Percentiles rank a stretch among this genome's conserved stretches.
phyloP scores from a whole-genome alignment of 53 echinoderm and acorn worm species.

The Apostichopus leukothele region DNA sequence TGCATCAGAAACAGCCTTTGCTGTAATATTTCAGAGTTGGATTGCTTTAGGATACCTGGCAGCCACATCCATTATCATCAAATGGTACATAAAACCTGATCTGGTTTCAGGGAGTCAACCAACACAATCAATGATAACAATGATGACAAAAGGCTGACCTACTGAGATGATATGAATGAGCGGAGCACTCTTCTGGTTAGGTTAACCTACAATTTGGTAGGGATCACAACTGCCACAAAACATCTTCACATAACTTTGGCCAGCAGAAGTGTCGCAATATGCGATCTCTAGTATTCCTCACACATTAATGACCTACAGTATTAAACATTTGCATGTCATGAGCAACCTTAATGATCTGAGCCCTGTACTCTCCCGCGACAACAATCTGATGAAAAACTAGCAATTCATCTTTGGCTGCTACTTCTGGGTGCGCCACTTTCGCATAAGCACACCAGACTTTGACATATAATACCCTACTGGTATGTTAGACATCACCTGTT shows the following conservation, averaged over 20 bases:
- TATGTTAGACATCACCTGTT: not conserved
- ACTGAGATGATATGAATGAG: conserved; percentile 47
- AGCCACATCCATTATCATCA: conserved; percentile 58
- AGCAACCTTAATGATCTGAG: conserved; percentile 53
- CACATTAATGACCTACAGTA: conserved; percentile 60
- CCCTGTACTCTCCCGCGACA: conserved; percentile 41
- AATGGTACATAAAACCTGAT: conserved; percentile 51
- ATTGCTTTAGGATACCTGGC: conserved; percentile 59
- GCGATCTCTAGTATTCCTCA: conserved; percentile 56
- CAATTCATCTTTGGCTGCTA: conserved; percentile 59
- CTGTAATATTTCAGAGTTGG: conserved; percentile 35
- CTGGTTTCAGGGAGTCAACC: conserved; percentile 50
- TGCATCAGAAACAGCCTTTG: conserved; percentile 42
- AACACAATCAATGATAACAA: conserved; percentile 57
- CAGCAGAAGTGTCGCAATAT: conserved; percentile 70
- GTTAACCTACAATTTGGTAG: conserved; percentile 46
- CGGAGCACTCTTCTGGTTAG: conserved; percentile 44
- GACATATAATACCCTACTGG: conserved; percentile 4
- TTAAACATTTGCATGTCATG: conserved; percentile 56
- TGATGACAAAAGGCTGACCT: conserved; percentile 43
- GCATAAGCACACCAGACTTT: conserved; percentile 15
- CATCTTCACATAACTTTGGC: conserved; percentile 52
- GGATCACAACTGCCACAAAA: conserved; percentile 64
- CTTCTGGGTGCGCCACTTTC: conserved; percentile 37
- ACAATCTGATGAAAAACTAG: conserved; percentile 51